Evolutionary conservation across 2,888 invertebrate species (phyloP), one percentile per base, ranked within the genome.

Genomic region (Yponomeuta plumbellus): DNA sequence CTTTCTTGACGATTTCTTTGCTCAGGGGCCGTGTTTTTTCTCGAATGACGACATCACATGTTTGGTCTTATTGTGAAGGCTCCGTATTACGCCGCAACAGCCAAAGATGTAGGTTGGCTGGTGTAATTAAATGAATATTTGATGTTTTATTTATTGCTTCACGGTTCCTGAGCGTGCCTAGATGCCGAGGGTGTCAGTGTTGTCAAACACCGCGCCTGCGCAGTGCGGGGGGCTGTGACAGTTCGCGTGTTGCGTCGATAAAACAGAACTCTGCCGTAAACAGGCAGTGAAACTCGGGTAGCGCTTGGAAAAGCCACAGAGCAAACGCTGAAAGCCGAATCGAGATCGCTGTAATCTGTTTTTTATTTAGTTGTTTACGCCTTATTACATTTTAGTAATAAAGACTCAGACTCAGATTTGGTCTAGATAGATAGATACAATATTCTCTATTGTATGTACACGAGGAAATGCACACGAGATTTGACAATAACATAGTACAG

Each of bases 171-270:
- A 80, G 85, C 85, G 85, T 84, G 84, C 79, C 67, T 67, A 21
- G 64, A 34, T 44, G 67, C 13, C 44, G 56, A 67, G 73, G 80
- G 79, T 84, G 82, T 79, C 83, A 83, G 77, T 74, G 75, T 76
- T 88, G 89, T 85, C 88, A 88, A 76, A 68, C 70, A 68, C 61
- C 70, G 78, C 78, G 77, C 87, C 86, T 88, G 88, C 88, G 88
- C 84, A 72, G 34, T 77, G 44, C 39, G 62, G 67, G 23, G 39
- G 68, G 61, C 67, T 75, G 79, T 86, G 87, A 86, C 83, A 85
- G 74, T 73, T 72, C 73, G 72, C 77, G 77, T 75, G 72, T 72
- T 70, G 73, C 74, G 85, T 87, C 87, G 87, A 84, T 88, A 88
- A 87, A 86, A 77, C 81, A 83, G 82, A 62, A 40, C 61, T 10